Evolutionary conservation across 2,888 invertebrate species (phyloP).

Genomic region (Sepiola atlantica): DNA sequence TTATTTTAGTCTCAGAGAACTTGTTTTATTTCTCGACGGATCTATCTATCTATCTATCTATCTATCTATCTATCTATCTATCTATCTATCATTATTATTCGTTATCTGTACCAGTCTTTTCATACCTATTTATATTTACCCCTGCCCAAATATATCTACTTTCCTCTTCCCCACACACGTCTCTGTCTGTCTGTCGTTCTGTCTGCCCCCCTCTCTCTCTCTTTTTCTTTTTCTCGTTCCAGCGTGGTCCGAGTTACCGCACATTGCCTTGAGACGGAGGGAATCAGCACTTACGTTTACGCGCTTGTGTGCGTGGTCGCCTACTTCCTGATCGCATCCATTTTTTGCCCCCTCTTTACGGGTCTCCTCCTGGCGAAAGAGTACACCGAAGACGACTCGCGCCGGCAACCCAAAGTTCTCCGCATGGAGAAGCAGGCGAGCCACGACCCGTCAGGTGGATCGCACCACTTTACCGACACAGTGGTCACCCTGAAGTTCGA

Average conservation of each 20-base stretch:
- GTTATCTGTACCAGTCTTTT: no score
- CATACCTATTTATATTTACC: no score
- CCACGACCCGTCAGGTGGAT: background rate
- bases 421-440: background rate
- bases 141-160: no score
- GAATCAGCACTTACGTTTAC: background rate
- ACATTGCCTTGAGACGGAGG: background rate
- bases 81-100: background rate
- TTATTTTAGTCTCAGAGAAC: background rate
- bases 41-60: no score
- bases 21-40: background rate
- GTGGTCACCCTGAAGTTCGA: slow-evolving; percentile 39
- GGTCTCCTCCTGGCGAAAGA: background rate
- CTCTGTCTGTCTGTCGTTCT: background rate
- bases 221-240: background rate
- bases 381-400: background rate
- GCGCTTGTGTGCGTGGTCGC: background rate
- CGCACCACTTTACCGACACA: slow-evolving; percentile 24
- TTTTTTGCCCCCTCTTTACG: background rate
- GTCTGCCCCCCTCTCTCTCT: background rate
- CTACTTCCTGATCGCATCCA: background rate
- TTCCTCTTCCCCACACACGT: no score
- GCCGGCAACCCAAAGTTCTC: background rate
- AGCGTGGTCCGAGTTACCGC: background rate
- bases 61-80: background rate